phyloP scores from a whole-genome alignment of 2,888 invertebrate genomes.

The Synanthedon vespiformis region DNA sequence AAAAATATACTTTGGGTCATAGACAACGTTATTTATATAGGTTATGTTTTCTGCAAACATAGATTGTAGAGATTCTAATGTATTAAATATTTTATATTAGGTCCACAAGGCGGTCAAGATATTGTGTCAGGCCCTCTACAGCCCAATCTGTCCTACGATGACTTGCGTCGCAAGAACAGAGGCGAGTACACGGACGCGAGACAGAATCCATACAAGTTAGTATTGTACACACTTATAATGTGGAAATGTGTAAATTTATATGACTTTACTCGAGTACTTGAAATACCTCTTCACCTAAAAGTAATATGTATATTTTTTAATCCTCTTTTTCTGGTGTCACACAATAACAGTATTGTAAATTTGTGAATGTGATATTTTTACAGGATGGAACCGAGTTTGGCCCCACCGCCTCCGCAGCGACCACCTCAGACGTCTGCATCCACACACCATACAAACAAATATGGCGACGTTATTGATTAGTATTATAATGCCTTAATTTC shows the following conservation, averaged over 20 bases:
- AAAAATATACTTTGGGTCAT: too few relatives aligned
- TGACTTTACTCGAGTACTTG: too few relatives aligned
- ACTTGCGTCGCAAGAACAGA: constrained; percentile 77
- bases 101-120: constrained; percentile 34
- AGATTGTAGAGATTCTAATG: not conserved
- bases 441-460: constrained; percentile 34
- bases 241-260: too few relatives aligned
- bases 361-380: too few relatives aligned
- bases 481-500: too few relatives aligned
- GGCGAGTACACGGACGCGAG: constrained; percentile 66
- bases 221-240: not conserved
- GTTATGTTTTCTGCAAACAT: too few relatives aligned
- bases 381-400: constrained; percentile 31
- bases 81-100: constrained; percentile 17
- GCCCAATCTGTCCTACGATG: constrained; percentile 75
- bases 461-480: constrained; percentile 49
- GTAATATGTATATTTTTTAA: too few relatives aligned
- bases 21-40: too few relatives aligned
- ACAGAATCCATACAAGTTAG: constrained; percentile 60
- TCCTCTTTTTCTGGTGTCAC: too few relatives aligned
- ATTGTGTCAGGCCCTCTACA: constrained; percentile 7
- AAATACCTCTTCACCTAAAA: too few relatives aligned
- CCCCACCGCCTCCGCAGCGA: constrained; percentile 15
- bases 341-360: too few relatives aligned
- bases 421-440: constrained; percentile 14